Conservation (phyloP, 1,140 invertebrate genomes). For the Papilio glaucus region DNA sequence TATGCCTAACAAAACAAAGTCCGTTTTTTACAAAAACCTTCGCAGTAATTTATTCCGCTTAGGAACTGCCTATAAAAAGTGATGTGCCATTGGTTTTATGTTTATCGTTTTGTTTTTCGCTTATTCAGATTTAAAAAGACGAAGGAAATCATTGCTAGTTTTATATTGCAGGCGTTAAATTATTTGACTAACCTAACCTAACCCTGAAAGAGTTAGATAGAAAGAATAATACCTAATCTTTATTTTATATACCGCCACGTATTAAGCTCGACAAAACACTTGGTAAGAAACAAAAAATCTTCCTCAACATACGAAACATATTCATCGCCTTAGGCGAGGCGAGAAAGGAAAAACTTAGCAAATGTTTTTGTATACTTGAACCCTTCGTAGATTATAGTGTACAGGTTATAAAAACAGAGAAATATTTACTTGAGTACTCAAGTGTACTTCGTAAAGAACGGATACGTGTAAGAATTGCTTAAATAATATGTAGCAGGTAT, state of each 20-base stretch:
- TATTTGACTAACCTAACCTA: not conserved
- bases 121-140: constrained; percentile 9
- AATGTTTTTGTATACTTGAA: not conserved
- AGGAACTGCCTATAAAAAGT: constrained; percentile 10
- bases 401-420: not conserved
- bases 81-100: constrained; percentile 30
- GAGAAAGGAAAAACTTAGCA: not conserved
- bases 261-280: not conserved
- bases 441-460: not conserved
- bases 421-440: not conserved
- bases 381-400: not conserved
- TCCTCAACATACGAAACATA: not conserved
- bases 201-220: too few relatives aligned
- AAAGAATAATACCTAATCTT: too few relatives aligned
- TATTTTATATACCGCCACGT: not conserved
- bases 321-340: constrained; percentile 7
- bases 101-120: constrained; percentile 33
- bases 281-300: not conserved
- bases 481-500: not conserved
- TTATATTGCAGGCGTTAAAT: not conserved
- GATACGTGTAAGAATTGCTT: not conserved
- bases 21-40: not conserved
- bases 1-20: not conserved
- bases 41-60: constrained; percentile 19
- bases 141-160: not conserved